Base-by-base conservation (phyloP, 2,888 invertebrate species). In the Metellina segmentata region DNA sequence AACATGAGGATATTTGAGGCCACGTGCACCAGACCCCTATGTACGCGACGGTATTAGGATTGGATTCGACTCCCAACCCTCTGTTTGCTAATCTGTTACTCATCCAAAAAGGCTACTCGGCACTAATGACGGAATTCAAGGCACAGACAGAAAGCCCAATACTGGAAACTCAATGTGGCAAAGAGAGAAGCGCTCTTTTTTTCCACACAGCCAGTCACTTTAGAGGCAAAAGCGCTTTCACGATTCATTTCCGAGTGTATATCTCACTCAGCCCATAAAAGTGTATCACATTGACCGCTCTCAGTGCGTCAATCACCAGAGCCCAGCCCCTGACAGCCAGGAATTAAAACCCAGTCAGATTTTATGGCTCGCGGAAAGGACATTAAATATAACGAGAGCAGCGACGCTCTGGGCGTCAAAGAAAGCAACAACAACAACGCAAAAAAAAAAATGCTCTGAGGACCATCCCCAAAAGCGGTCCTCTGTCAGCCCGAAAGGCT, bases 241-340 rank as follows among this genome's bases (percentile, higher is more conserved):
- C 70, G 71, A 19, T 51, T 51, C 71, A 82, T 72, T 70, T 20
- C 51, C 16, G 16, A 19, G 20, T 51, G 19, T 70, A 78, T 86
- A 86, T 78, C 69, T 86, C 86, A 86, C 86, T 86, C 77, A 51
- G 19, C 69, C 77, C 86, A 77, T 86, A 77, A 86, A 86, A 78
- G 71, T 82, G 82, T 82, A 72, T 82, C 82, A 82, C 71, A 72
- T 72, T 7, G 72, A 51, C 19, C 51, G 16, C 82, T 49, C 49
- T 11, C 49, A 82, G 72, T 51, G 82, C 82, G 72, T 82, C 82
- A 72, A 82, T 82, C 82, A 82, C 16, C 81, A 20, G 69, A 49
- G 70, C 82, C 82, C 71, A 52, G 34, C 82, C 82, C 71, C 82
- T 71, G 71, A 71, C 82, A 72, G 16, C 75, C 61, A 20, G 79